These are phyloP conservation scores for Chaenocephalus aceratus DNA, from an alignment of 2,113 vertebrate genomes.

Conservation along the genomic window DNA sequence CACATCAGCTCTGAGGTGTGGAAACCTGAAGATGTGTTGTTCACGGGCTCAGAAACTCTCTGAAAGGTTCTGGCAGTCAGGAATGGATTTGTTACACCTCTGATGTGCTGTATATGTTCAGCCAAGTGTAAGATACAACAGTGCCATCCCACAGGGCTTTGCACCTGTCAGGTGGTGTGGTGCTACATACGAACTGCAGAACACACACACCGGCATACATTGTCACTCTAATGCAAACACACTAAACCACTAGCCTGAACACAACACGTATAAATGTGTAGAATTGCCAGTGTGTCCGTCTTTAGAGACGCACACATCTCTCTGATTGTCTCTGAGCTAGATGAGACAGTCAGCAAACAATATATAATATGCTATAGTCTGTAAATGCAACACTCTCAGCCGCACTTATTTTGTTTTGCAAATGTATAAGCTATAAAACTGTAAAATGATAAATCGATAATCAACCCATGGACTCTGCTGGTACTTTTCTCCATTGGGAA, in stretches of 20 bases:
- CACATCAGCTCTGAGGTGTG: conserved; percentile 73
- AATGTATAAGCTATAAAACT: too few species aligned
- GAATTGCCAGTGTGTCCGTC: not conserved
- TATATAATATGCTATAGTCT: not conserved
- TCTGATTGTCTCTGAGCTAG: not conserved
- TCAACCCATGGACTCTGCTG: not conserved
- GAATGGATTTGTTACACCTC: conserved; percentile 85
- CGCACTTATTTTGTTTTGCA: not conserved
- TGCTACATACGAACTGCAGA: conserved; percentile 56
- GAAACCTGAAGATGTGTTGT: conserved; percentile 79
- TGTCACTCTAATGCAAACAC: conserved; percentile 34
- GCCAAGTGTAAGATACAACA: conserved; percentile 75
- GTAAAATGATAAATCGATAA: too few species aligned
- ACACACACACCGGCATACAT: conserved; percentile 57
- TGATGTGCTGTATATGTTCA: conserved; percentile 79
- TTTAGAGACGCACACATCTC: not conserved
- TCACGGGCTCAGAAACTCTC: conserved; percentile 72
- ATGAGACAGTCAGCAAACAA: not conserved
- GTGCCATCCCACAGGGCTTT: conserved; percentile 71
- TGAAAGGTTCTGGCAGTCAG: conserved; percentile 76
- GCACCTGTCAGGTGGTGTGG: conserved; percentile 64
- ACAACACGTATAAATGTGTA: not conserved
- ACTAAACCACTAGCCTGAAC: not conserved
- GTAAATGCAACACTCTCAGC: not conserved
- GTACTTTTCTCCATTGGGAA: not conserved